Conservation (phyloP, 2,888 invertebrate species). For the Trichogramma dendrolimi region DNA sequence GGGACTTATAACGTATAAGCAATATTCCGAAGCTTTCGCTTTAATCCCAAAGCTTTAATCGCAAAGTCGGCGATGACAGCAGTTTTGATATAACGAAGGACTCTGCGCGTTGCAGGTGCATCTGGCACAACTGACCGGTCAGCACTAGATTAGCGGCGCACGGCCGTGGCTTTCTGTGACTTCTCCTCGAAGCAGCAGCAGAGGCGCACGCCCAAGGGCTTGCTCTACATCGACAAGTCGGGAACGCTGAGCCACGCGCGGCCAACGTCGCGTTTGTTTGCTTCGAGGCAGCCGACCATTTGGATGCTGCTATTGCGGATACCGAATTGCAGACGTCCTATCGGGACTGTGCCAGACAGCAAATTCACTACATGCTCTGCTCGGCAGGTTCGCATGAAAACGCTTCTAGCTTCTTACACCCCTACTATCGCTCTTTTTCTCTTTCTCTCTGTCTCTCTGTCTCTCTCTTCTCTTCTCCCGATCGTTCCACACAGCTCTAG, state of each 20-base stretch:
- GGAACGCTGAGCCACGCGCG: constrained; percentile 56
- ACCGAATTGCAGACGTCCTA: constrained; percentile 45
- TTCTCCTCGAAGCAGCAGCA: constrained; percentile 51
- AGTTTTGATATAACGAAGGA: constrained; percentile 2
- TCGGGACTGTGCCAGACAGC: constrained; percentile 54
- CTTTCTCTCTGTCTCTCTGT: background rate
- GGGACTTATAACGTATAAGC: no score
- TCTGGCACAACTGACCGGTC: constrained; percentile 52
- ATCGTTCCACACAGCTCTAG: no score
- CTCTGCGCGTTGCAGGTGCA: constrained; percentile 46
- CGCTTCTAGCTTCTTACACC: no score
- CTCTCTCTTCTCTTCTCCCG: background rate
- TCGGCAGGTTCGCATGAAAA: constrained; percentile 39
- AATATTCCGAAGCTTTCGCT: no score
- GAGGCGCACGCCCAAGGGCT: constrained; percentile 55
- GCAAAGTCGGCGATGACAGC: background rate
- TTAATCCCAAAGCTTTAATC: no score
- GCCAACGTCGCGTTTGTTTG: constrained; percentile 58
- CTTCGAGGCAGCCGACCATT: constrained; percentile 49
- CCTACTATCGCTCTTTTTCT: background rate
- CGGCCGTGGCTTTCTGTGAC: constrained; percentile 55
- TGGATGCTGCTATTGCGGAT: constrained; percentile 15
- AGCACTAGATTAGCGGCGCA: constrained; percentile 48
- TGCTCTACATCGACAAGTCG: constrained; percentile 56
- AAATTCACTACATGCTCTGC: constrained; percentile 58